A percentile compares a stretch with the other conserved stretches of the same genome.
Conservation (phyloP, 2,888 invertebrate genomes). For the Amphimallon solstitiale region DNA sequence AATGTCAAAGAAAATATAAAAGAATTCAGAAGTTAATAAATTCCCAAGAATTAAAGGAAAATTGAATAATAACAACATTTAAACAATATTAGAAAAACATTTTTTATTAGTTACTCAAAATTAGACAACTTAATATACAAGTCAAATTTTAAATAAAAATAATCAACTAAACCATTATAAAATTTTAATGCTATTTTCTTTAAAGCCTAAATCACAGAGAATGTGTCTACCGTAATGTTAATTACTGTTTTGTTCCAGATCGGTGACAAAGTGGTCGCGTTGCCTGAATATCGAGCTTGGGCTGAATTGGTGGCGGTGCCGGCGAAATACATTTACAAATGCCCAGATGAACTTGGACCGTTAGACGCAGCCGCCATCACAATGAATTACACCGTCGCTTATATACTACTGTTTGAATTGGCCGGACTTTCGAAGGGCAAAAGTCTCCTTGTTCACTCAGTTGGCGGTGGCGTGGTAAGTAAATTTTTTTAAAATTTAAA, state of each 20-base stretch:
- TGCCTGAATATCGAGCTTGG: constrained; percentile 88
- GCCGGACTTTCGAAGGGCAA: constrained; percentile 82
- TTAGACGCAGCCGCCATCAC: constrained; percentile 86
- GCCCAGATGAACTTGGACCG: constrained; percentile 77
- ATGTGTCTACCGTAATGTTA: no score
- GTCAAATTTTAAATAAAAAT: no score
- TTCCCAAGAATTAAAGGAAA: no score
- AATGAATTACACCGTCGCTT: constrained; percentile 87
- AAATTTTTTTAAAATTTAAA: background rate
- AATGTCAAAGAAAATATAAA: no score
- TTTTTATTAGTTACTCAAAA: no score
- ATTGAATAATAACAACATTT: no score
- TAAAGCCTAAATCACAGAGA: no score
- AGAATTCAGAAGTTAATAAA: no score
- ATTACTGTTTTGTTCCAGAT: constrained; percentile 70
- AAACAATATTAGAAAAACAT: no score
- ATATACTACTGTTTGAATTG: constrained; percentile 86
- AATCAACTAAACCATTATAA: no score
- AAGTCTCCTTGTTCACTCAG: constrained; percentile 84
- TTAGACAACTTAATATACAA: no score
- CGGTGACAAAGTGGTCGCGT: constrained; percentile 83
- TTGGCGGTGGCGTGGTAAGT: constrained; percentile 90
- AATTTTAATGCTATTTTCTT: no score
- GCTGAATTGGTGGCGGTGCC: constrained; percentile 85
- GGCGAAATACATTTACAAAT: constrained; percentile 72